Evolutionary conservation across 2,797 vertebrate genomes (phyloP).

Genomic region (Phylloscopus collybita): DNA sequence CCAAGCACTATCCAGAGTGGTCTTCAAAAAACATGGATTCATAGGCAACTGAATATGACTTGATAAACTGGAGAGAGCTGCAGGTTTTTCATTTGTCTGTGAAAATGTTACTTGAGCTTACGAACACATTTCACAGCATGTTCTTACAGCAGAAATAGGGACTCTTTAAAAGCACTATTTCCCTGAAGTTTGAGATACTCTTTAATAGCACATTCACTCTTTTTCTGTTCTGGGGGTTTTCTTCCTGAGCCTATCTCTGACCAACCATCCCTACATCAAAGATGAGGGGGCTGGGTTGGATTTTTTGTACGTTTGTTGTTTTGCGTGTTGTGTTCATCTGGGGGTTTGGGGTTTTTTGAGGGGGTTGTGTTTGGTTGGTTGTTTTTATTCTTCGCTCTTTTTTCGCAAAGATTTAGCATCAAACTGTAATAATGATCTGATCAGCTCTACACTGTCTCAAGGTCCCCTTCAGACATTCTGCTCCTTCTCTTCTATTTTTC

Average conservation of each 20-base stretch:
- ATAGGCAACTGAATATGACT: neutral
- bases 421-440: neutral
- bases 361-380: neutral
- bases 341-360: rapidly evolving
- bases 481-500: neutral
- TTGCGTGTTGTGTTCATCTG: neutral
- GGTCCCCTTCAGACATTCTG: neutral
- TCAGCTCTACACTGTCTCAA: neutral
- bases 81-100: neutral
- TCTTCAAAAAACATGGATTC: neutral
- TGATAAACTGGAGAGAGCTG: neutral
- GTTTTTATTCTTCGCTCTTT: neutral
- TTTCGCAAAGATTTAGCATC: neutral
- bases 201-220: neutral
- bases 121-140: neutral
- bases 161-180: neutral
- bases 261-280: neutral
- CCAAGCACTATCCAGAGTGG: neutral
- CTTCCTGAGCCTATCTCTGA: neutral
- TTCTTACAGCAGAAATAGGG: neutral
- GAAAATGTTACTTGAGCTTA: neutral
- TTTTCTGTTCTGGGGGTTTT: rapidly evolving
- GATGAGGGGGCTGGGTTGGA: rapidly evolving
- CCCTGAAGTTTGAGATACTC: neutral
- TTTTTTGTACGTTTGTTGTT: neutral